phyloP scores from a whole-genome alignment of 2,113 vertebrate genomes.

The Pampusana beccarii region DNA sequence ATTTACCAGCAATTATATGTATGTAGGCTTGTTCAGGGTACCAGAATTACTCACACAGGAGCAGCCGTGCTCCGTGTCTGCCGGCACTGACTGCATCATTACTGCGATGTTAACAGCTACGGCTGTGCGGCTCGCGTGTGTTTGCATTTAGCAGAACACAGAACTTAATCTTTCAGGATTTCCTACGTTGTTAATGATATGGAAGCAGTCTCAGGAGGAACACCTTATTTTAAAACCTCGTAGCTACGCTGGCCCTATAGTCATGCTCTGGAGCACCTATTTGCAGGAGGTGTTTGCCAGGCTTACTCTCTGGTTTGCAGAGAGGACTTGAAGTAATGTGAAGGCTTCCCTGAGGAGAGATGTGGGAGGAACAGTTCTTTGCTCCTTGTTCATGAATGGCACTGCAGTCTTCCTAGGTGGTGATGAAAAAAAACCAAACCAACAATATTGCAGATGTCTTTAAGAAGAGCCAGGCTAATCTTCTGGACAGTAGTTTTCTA shows the following conservation, averaged over 20 bases:
- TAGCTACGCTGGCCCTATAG: background rate
- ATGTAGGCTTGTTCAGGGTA: background rate
- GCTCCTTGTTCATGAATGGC: background rate
- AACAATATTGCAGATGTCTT: background rate
- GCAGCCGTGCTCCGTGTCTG: background rate
- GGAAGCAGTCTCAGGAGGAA: background rate
- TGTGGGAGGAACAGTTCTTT: background rate
- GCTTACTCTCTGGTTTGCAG: background rate
- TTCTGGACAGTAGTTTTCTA: background rate
- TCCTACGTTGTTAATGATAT: background rate
- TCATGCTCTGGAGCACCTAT: background rate
- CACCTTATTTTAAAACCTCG: background rate
- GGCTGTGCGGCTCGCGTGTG: background rate
- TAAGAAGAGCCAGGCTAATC: background rate
- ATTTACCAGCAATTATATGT: slow-evolving; percentile 32
- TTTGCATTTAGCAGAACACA: slow-evolving; percentile 1
- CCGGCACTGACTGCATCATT: background rate
- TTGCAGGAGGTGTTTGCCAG: background rate
- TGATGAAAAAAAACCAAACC: background rate
- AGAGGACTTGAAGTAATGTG: background rate
- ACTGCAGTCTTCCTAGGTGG: background rate
- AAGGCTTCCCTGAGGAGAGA: background rate
- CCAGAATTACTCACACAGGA: background rate
- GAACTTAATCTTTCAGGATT: slow-evolving; percentile 20
- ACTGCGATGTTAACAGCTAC: background rate